Conservation (phyloP, 2,888 invertebrate species). For the Calliopum simillimum region DNA sequence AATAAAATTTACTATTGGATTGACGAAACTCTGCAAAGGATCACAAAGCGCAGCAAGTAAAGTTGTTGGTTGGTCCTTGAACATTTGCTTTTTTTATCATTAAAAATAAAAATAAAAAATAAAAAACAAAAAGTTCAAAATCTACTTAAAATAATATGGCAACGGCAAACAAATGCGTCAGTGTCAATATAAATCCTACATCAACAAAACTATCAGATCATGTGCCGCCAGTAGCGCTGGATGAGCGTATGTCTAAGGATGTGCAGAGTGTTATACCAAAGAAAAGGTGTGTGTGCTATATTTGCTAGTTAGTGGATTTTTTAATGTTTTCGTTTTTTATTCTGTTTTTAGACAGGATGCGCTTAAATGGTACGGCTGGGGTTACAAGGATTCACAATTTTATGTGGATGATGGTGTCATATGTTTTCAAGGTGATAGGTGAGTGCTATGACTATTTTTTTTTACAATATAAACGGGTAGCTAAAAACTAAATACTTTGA, state of each 20-base stretch:
- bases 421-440: slow-evolving; percentile 89
- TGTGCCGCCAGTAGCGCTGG: slow-evolving; percentile 50
- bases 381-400: slow-evolving; percentile 96
- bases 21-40: neutral
- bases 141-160: slow-evolving; percentile 36
- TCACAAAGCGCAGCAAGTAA: too few species aligned
- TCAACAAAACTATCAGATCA: slow-evolving; percentile 32
- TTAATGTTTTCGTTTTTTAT: slow-evolving; percentile 16
- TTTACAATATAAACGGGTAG: too few species aligned
- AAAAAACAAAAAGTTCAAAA: neutral
- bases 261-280: slow-evolving; percentile 63
- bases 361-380: slow-evolving; percentile 99
- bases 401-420: slow-evolving; percentile 73
- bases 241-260: slow-evolving; percentile 56
- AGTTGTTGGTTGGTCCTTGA: too few species aligned
- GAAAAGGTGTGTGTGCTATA: slow-evolving; percentile 56
- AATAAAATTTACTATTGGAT: neutral
- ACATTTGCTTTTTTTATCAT: neutral
- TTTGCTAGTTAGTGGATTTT: neutral
- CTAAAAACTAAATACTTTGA: too few species aligned
- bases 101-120: neutral
- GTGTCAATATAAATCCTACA: neutral
- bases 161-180: slow-evolving; percentile 29
- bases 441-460: slow-evolving; percentile 51
- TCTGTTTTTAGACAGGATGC: slow-evolving; percentile 81